A percentile compares a stretch with the other conserved stretches of the same genome.
Conservation (phyloP, 2,888 invertebrate species). For the Cabera pusaria region DNA sequence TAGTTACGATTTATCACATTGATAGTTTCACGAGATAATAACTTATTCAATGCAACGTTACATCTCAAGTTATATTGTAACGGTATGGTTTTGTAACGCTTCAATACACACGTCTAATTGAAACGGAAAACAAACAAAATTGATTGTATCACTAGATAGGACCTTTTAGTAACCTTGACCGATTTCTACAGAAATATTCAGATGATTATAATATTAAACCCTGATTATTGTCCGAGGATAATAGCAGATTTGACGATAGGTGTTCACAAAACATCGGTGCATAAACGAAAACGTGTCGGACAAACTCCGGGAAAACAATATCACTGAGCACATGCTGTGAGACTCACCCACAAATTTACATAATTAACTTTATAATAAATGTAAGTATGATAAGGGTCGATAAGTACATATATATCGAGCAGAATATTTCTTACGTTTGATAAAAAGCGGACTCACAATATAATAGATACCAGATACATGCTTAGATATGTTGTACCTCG, state of each 20-base stretch:
- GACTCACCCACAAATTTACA: constrained; percentile 7
- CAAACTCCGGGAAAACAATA: constrained; percentile 4
- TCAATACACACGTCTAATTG: no score
- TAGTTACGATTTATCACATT: no score
- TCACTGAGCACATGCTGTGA: constrained; percentile 24
- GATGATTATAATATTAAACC: background rate
- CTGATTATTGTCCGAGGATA: no score
- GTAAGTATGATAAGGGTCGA: constrained; percentile 9
- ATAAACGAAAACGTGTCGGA: constrained; percentile 23
- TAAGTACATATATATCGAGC: constrained; percentile 19
- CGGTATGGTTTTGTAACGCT: no score
- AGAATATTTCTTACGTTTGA: constrained; percentile 14
- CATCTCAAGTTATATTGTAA: no score
- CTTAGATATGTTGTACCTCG: constrained; percentile 18
- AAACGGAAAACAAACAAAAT: no score
- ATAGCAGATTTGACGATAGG: background rate
- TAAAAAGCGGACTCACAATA: constrained; percentile 29
- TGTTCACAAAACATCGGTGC: constrained; percentile 21
- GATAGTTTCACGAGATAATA: no score
- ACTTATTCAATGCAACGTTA: no score
- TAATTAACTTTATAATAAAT: constrained; percentile 14
- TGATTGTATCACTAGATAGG: no score
- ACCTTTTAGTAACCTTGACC: constrained; percentile 10
- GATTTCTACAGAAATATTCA: constrained; percentile 7
- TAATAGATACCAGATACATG: constrained; percentile 23